phyloP scores from a whole-genome alignment of 1,140 invertebrate genomes.

The Aphaenogaster ashmeadi region DNA sequence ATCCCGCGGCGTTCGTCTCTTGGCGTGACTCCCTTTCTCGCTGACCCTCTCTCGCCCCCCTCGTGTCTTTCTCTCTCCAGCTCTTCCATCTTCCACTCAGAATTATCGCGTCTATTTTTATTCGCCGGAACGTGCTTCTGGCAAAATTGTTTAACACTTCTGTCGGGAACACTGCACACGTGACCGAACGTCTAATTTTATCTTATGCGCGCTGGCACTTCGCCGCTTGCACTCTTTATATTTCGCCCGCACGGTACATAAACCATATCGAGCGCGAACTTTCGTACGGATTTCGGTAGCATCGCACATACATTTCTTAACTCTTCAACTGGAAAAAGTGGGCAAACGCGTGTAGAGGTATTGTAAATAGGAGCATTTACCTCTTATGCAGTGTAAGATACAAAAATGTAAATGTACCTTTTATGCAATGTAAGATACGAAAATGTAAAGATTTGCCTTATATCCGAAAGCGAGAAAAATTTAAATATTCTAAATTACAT shows the following conservation, averaged over 20 bases:
- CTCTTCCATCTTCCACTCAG: conserved; percentile 39
- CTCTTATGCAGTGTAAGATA: neutral
- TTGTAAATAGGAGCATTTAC: neutral
- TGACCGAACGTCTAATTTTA: conserved; percentile 59
- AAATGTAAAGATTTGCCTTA: neutral
- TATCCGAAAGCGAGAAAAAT: neutral
- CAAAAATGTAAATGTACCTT: neutral
- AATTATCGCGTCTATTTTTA: conserved; percentile 60
- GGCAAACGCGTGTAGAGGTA: neutral
- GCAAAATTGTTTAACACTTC: conserved; percentile 63
- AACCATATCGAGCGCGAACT: conserved; percentile 24
- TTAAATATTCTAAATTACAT: neutral
- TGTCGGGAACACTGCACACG: conserved; percentile 49
- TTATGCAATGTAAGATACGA: neutral
- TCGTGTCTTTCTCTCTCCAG: neutral
- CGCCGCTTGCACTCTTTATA: conserved; percentile 35
- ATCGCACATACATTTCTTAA: neutral
- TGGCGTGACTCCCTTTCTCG: neutral
- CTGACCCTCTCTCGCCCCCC: neutral
- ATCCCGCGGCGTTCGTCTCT: conserved; percentile 17
- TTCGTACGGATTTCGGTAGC: neutral
- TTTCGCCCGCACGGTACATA: conserved; percentile 8
- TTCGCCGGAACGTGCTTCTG: conserved; percentile 57
- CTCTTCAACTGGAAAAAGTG: neutral
- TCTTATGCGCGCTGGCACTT: conserved; percentile 42